Evolutionary conservation across 2,113 vertebrate genomes (phyloP), one percentile per base, ranked within the genome.

Genomic region (Rissa tridactyla): DNA sequence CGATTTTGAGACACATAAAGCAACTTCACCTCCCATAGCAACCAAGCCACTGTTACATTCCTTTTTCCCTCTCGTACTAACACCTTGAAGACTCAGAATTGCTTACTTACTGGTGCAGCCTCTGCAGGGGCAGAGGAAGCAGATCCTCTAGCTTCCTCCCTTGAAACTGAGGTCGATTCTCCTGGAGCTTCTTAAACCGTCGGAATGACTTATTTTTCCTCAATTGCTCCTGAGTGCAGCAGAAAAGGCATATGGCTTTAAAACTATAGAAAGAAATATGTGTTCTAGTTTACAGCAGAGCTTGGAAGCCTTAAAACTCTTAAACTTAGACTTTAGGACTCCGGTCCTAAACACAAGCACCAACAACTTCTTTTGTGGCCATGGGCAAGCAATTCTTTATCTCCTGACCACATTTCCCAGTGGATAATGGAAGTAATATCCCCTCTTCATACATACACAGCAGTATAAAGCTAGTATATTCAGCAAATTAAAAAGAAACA

Each of bases 121-220:
- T 98, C 89, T 98, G 97, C 49, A 99, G 82, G 9, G 99, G 99
- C 71, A 99, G 98, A 42, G 97, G 96, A 69, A 99, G 99, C 20
- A 99, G 80, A 25, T 99, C 99, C 91, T 99, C 99, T 15, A 99
- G 98, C 47, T 79, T 96, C 29, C 88, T 97, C 42, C 98, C 98
- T 62, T 90, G 96, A 96, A 99, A 99, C 90, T 99, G 99, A 10
- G 98, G 98, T 65, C 99, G 98, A 25, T 98, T 95, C 84, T 99
- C 99, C 96, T 99, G 99, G 15, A 99, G 98, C 70, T 96, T 98
- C 95, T 99, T 99, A 78, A 99, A 99, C 3, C 98, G 98, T 54
- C 97, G 97, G 96, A 99, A 99, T 26, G 97, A 96, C 91, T 99
- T 99, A 83, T 98, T 99, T 96, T 98, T 99, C 96, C 97, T 99